A percentile compares a stretch with the other conserved stretches of the same genome.
These are phyloP conservation scores for Vulpes ferrilata DNA, from an alignment of 2,113 vertebrate species.

Conservation along the genomic window DNA sequence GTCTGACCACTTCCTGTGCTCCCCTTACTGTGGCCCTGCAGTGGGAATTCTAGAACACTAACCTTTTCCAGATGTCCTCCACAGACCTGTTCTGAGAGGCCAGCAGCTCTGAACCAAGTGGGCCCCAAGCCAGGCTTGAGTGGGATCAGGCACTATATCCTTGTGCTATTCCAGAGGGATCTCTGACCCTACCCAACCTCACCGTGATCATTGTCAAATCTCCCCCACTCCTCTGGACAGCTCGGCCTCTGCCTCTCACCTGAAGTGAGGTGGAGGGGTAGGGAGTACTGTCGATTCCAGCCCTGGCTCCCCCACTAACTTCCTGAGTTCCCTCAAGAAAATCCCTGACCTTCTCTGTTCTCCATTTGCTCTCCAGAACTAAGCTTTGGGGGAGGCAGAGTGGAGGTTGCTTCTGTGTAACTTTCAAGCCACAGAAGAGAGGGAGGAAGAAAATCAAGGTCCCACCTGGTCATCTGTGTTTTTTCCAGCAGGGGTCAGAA, in stretches of 20 bases:
- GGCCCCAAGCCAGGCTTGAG: background rate
- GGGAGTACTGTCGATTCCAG: background rate
- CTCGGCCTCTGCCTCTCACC: background rate
- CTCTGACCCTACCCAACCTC: background rate
- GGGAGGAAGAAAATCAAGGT: background rate
- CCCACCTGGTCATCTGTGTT: slow-evolving; percentile 45
- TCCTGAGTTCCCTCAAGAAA: slow-evolving; percentile 8
- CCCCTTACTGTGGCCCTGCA: background rate
- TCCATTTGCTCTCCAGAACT: background rate
- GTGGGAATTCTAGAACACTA: background rate
- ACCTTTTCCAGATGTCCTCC: background rate
- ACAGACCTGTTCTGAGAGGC: background rate
- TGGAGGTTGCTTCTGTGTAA: background rate
- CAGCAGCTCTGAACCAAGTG: background rate
- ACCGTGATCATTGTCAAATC: background rate
- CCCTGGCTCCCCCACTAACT: background rate
- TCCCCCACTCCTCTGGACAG: background rate
- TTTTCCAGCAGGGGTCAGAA: slow-evolving; percentile 85
- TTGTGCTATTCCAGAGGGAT: background rate
- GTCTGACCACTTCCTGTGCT: background rate
- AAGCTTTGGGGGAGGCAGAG: background rate
- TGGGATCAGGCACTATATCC: background rate
- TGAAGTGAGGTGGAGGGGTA: background rate
- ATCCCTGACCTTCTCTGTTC: background rate
- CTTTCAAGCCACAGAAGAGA: slow-evolving; percentile 15